These are phyloP conservation scores for Ectropis crepuscularia DNA, from an alignment of 2,888 invertebrate species.

Conservation along the genomic window DNA sequence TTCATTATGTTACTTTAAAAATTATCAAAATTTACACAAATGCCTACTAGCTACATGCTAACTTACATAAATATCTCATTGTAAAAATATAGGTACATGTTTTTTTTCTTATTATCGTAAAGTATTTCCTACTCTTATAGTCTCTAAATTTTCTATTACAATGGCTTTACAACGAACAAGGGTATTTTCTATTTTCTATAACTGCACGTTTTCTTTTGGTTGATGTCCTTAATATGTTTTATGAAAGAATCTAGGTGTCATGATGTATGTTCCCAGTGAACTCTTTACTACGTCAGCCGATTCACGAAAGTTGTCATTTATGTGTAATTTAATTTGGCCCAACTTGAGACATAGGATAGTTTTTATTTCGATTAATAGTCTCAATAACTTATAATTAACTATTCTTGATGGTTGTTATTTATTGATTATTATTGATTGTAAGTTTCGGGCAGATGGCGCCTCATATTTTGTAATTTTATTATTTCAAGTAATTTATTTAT, in stretches of 20 bases:
- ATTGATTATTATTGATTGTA: too few species aligned
- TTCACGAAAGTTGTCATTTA: too few species aligned
- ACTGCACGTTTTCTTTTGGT: neutral
- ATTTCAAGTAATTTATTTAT: too few species aligned
- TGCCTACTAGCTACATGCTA: constrained; percentile 64
- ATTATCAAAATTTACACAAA: constrained; percentile 82
- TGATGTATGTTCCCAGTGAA: too few species aligned
- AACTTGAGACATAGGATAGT: too few species aligned
- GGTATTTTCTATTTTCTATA: constrained; percentile 14
- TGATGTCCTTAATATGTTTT: neutral
- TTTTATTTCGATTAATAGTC: too few species aligned
- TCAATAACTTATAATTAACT: too few species aligned
- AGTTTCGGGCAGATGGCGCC: too few species aligned
- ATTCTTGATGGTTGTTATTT: too few species aligned
- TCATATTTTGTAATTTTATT: too few species aligned
- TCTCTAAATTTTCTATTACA: constrained; percentile 34
- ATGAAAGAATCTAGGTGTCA: neutral
- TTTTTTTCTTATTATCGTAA: constrained; percentile 57
- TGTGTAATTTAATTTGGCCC: too few species aligned
- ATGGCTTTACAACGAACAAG: constrained; percentile 37
- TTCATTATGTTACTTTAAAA: constrained; percentile 57
- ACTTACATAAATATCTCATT: constrained; percentile 73
- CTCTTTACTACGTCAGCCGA: too few species aligned
- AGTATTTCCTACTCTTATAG: constrained; percentile 53
- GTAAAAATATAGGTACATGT: constrained; percentile 79